Evolutionary conservation across 1,140 invertebrate species (phyloP), one percentile per base, ranked within the genome.

Genomic region (Drosophila ogumai): DNA sequence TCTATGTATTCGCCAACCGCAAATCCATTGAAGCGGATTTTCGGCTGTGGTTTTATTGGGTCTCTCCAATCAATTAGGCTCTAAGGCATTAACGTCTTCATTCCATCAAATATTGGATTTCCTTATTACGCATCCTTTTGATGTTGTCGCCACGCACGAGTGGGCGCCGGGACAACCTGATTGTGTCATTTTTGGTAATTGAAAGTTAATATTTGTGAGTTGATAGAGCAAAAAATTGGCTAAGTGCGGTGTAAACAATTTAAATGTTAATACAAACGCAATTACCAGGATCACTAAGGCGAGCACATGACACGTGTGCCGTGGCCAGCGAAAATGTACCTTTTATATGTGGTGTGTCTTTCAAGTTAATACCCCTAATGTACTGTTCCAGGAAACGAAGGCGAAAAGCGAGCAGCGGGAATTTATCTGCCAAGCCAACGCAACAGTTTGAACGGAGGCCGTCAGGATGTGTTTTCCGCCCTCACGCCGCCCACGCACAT

Each of bases 351-450:
- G 58, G 25, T 52, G 50, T 60, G 44, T 55, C 72, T 60, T 67
- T 61, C 46, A 60, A 68, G 36, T 59, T 88, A 87, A 82, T 88
- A 63, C 71, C 66, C 57, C 68, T 82, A 82, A 86, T 88, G 71
- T 69, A 68, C 63, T 86, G 56, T 67, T 46, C 55, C 44, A 19
- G 47, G 66, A 54, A 69, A 9, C 9, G 49, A 54, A 25, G 44
- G 22, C 55, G 19, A 57, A 82, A 63, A 36, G 32, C 72, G 34
- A 67, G 58, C 46, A 46, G 55, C 49, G 36, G 60, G 17, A 75
- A 81, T 79, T 68, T 82, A 78, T 78, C 80, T 68, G 49, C 40
- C 49, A 64, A 54, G 65, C 44, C 79, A 63, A 73, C 40, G 82
- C 82, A 87, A 87, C 82, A 88, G 80, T 80, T 79, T 79, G 34